Evolutionary conservation across 1,140 invertebrate species (phyloP).

Genomic region (Eciton burchellii): DNA sequence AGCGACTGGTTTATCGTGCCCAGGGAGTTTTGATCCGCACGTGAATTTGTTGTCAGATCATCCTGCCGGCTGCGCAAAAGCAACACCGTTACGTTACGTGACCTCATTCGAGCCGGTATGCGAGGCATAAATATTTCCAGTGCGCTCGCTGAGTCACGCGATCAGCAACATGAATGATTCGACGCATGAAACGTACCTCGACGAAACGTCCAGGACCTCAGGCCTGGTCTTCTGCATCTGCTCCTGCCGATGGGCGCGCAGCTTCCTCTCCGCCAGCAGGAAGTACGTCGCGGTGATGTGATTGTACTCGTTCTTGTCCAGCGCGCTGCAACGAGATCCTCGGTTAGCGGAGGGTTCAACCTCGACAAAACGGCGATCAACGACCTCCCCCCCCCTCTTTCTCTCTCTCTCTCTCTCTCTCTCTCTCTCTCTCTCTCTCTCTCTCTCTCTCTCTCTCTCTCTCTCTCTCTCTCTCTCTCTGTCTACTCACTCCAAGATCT

Average conservation of each 20-base stretch:
- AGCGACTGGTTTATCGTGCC: conserved; percentile 83
- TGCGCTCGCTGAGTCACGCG: conserved; percentile 19
- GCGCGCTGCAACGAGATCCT: conserved; percentile 88
- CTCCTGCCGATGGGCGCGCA: conserved; percentile 90
- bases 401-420: too few species aligned
- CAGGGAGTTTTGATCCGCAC: conserved; percentile 83
- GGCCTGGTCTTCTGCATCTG: conserved; percentile 83
- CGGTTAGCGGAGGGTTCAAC: background rate
- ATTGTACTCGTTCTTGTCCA: conserved; percentile 98
- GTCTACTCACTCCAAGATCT: conserved; percentile 93
- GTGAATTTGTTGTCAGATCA: conserved; percentile 77
- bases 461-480: too few species aligned
- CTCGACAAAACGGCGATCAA: too few species aligned
- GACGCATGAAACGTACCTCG: conserved; percentile 71
- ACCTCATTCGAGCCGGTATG: conserved; percentile 9
- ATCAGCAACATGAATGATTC: conserved; percentile 6
- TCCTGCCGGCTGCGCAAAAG: conserved; percentile 75
- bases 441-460: too few species aligned
- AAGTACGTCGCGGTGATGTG: conserved; percentile 99
- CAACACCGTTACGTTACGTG: conserved; percentile 2
- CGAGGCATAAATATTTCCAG: conserved; percentile 40
- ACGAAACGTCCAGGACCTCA: conserved; percentile 78
- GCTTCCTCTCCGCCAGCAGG: conserved; percentile 96
- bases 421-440: too few species aligned
- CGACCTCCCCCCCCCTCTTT: too few species aligned